These are phyloP conservation scores for Athene noctua DNA, from an alignment of 2,113 vertebrate species.

Conservation along the genomic window DNA sequence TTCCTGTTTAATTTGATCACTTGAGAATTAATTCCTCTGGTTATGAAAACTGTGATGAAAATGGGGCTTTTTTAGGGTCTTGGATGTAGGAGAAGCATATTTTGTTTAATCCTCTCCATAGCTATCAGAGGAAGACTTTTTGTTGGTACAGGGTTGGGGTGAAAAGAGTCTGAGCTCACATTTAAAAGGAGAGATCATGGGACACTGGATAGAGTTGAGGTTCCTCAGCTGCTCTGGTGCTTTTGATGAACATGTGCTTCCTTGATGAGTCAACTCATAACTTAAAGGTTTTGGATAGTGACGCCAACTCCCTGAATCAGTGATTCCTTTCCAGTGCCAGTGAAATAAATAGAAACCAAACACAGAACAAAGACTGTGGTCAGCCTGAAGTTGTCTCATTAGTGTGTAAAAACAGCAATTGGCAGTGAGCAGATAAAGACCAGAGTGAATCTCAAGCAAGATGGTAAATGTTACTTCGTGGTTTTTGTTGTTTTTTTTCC, in stretches of 20 bases:
- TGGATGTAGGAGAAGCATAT: not conserved
- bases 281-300: not conserved
- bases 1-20: not conserved
- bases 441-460: not conserved
- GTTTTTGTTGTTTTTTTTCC: accelerated
- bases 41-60: not conserved
- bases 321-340: not conserved
- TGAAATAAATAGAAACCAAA: not conserved
- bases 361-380: not conserved
- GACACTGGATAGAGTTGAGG: not conserved
- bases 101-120: not conserved
- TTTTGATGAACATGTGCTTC: not conserved
- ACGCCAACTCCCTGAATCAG: accelerated
- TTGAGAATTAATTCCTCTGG: not conserved
- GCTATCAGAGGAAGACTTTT: not conserved
- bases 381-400: not conserved
- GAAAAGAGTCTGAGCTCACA: not conserved
- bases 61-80: not conserved
- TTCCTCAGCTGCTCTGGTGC: not conserved
- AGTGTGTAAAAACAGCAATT: not conserved
- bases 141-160: not conserved
- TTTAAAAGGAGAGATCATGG: not conserved
- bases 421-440: not conserved
- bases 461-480: not conserved
- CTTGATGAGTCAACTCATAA: not conserved